Base-by-base conservation (phyloP, 2,113 vertebrate species). In the Ammodytes marinus region DNA sequence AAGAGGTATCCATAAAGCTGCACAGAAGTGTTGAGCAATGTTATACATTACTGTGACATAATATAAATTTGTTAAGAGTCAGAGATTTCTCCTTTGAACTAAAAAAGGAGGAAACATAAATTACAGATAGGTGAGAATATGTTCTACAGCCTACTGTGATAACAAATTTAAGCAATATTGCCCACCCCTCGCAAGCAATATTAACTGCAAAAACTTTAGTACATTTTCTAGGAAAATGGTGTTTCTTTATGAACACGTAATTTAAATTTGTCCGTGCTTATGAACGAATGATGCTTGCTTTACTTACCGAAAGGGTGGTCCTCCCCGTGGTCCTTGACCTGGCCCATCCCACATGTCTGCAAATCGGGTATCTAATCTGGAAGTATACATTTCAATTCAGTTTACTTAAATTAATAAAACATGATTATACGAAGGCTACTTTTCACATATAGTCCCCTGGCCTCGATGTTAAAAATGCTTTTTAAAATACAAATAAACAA, bases 301-400 rank as follows among this genome's bases (percentile, higher is more conserved):
- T 55, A 37, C 94, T 97, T 96, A 99, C 98, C 97, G 96, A 92
- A 97, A 98, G 67, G 95, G 94, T 52, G 96, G 95, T 89, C 96
- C 95, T 92, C 96, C 95, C 88, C 97, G 95, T 79, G 96, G 96
- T 88, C 64, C 63, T 66, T 35, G 93, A 60, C 97, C 96, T 90
- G 96, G 96, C 90, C 97, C 96, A 86, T 97, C 96, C 98, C 98
- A 99, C 98, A 99, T 99, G 69, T 69, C 95, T 93, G 89, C 39
- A 39, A 75, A 39, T 61, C 50, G 60, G 27, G 19, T 73, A 49
- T 74, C 4, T 59, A 73, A 70, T 69, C 82, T 88, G 76, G 17
- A 78, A 69, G 2, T 8, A 27, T 27, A 27, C 27, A 27, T 27
- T 27, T 27, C 27, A 27, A 27, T 27, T 27, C 27, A 27, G 27